phyloP scores from a whole-genome alignment of 2,888 invertebrate species.

The Caenorhabditis macrosperma region DNA sequence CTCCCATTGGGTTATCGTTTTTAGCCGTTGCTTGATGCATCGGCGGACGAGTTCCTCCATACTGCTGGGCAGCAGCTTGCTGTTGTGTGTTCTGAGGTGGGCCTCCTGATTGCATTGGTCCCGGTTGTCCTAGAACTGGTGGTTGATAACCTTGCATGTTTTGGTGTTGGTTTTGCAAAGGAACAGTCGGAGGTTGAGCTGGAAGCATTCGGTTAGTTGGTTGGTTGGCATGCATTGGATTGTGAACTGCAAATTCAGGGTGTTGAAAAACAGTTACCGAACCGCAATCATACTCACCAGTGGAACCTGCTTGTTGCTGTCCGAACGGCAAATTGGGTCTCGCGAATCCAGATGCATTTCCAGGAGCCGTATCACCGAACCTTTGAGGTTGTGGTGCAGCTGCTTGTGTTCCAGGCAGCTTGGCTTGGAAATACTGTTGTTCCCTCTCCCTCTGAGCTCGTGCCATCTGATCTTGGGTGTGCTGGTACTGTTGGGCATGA shows the following conservation, averaged over 20 bases:
- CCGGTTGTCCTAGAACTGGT: conserved; percentile 32
- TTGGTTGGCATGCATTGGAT: conserved; percentile 19
- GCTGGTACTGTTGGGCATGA: conserved; percentile 35
- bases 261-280: background rate
- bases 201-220: background rate
- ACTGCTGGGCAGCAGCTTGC: conserved; percentile 8
- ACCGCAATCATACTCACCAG: background rate
- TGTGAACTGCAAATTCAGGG: conserved; percentile 4
- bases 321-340: conserved; percentile 13
- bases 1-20: background rate
- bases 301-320: conserved; percentile 14
- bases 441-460: conserved; percentile 23
- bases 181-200: background rate
- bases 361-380: conserved; percentile 27
- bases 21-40: conserved; percentile 8
- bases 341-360: conserved; percentile 18
- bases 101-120: conserved; percentile 34
- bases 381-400: background rate
- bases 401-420: conserved; percentile 11
- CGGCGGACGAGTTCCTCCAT: background rate
- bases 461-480: conserved; percentile 24
- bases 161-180: conserved; percentile 4
- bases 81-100: conserved; percentile 7
- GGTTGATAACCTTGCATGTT: conserved; percentile 15
- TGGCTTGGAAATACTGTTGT: conserved; percentile 31